These are phyloP conservation scores for Ganaspis sp. DNA, from an alignment of 1,140 invertebrate species.

Conservation along the genomic window DNA sequence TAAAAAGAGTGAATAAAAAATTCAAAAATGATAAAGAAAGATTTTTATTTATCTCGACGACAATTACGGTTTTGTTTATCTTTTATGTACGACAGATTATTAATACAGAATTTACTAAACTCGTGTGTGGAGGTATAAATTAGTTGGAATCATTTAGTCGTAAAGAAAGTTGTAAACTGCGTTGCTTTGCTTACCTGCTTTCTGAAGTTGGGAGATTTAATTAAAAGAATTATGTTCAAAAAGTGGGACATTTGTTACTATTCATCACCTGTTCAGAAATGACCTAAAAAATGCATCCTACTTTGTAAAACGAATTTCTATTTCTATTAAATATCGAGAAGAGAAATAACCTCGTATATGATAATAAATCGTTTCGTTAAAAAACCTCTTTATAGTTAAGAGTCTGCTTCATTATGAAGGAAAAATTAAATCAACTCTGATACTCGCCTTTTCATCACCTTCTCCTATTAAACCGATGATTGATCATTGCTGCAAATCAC, in stretches of 20 bases:
- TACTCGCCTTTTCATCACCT: too few species aligned
- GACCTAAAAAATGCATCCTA: background rate
- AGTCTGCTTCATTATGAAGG: too few species aligned
- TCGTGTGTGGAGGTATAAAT: too few species aligned
- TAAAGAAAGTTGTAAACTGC: background rate
- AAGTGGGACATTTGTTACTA: background rate
- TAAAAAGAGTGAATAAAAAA: too few species aligned
- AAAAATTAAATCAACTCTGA: too few species aligned
- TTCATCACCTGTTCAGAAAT: slow-evolving; percentile 1
- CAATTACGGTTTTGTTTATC: too few species aligned
- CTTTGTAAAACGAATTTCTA: background rate
- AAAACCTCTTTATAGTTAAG: background rate
- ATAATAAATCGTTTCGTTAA: background rate
- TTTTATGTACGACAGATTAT: too few species aligned
- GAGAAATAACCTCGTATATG: background rate
- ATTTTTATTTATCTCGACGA: too few species aligned
- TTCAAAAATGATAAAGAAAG: too few species aligned
- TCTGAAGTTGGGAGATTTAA: background rate
- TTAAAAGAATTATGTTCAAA: background rate
- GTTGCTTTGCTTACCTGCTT: background rate
- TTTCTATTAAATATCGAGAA: background rate
- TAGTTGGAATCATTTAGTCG: background rate
- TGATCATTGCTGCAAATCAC: too few species aligned
- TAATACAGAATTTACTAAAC: too few species aligned
- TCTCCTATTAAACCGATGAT: too few species aligned